Percentiles rank a stretch among this genome's conserved stretches.
These are phyloP conservation scores for Cavia aperea DNA, from an alignment of 2,113 vertebrate species.

Conservation along the genomic window DNA sequence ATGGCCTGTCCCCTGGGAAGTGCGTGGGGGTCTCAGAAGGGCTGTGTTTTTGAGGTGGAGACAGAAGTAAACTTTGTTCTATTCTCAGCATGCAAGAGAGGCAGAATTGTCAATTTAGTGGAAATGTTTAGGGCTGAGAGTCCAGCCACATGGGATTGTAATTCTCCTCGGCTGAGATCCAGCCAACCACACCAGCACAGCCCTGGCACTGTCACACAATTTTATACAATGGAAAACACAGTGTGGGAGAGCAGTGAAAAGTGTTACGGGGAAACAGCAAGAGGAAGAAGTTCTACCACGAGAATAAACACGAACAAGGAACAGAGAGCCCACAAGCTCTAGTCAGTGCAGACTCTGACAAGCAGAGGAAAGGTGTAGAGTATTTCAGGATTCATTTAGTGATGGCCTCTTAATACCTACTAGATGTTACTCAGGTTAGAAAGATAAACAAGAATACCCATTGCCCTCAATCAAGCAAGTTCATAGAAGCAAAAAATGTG, in stretches of 20 bases:
- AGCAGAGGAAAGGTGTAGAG: too few relatives aligned
- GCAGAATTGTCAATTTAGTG: background rate
- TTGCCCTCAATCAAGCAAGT: background rate
- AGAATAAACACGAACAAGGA: constrained; percentile 11
- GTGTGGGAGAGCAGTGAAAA: background rate
- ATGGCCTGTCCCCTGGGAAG: constrained; percentile 33
- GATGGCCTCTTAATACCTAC: background rate
- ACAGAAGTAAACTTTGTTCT: constrained; percentile 40
- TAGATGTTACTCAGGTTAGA: background rate
- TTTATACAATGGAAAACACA: constrained; percentile 1
- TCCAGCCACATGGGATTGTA: background rate
- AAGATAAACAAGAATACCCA: constrained; percentile 33
- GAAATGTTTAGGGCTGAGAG: background rate
- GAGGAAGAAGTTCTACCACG: background rate
- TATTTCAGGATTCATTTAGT: too few relatives aligned
- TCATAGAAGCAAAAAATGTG: constrained; percentile 22
- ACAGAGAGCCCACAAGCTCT: background rate
- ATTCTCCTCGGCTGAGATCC: background rate
- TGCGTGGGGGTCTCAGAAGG: background rate
- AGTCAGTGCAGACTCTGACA: too few relatives aligned
- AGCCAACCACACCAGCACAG: background rate
- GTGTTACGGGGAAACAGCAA: background rate
- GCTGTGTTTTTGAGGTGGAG: background rate
- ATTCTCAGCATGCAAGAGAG: background rate
- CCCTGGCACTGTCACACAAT: background rate